Conservation (phyloP, 2,797 vertebrate genomes). For the Acomys russatus region DNA sequence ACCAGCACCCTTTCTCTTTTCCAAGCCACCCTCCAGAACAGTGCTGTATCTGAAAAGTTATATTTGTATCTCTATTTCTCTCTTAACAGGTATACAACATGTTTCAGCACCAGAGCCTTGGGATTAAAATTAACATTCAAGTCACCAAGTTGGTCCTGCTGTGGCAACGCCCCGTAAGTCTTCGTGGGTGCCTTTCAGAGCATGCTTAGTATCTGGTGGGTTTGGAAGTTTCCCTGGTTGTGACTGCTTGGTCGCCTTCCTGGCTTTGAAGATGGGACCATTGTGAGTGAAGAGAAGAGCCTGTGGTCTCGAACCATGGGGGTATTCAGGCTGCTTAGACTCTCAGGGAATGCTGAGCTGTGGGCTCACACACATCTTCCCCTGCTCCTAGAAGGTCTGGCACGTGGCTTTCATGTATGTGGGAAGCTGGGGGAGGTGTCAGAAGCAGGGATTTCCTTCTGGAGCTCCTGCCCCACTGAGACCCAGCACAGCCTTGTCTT, state of each 20-base stretch:
- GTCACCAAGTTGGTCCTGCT: constrained; percentile 97
- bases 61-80: background rate
- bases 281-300: background rate
- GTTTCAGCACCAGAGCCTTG: constrained; percentile 97
- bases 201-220: rapidly evolving
- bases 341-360: background rate
- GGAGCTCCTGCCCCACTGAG: rapidly evolving
- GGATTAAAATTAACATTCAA: constrained; percentile 94
- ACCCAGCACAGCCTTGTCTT: background rate
- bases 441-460: no score
- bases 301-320: rapidly evolving
- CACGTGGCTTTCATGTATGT: rapidly evolving
- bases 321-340: background rate
- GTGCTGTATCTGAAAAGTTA: background rate
- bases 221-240: background rate
- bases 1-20: background rate
- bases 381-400: rapidly evolving
- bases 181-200: background rate
- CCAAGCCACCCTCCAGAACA: background rate
- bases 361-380: rapidly evolving
- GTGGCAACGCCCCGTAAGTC: constrained; percentile 95
- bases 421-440: background rate
- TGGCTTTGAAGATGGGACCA: background rate
- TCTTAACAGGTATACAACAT: constrained; percentile 96
- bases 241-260: no score